Evolutionary conservation across 2,113 vertebrate species (phyloP), one percentile per base, ranked within the genome.

Genomic region (Vulpes ferrilata): DNA sequence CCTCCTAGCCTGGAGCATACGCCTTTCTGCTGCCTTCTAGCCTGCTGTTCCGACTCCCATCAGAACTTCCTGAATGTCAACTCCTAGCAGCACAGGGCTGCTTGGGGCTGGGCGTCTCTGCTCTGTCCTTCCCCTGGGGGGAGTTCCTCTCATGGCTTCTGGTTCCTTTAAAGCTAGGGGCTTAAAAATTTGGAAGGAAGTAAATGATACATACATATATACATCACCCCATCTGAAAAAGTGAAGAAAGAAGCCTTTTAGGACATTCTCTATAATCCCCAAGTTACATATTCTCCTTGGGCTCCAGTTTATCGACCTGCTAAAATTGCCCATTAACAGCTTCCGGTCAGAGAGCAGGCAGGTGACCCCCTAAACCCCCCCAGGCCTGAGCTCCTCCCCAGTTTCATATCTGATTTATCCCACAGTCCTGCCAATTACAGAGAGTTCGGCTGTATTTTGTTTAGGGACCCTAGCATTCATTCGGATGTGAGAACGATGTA

Each of bases 21-120:
- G 43, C 32, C 2, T 0, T 1, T 1, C 19, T 23, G 62, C 62
- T 51, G 16, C 51, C 15, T 60, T 57, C 10, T 30, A 3, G 0
- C 32, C 32, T 64, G n/a, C 7, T 53, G 30, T 35, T 87, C 32
- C 9, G 57, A 20, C 11, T 19, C 11, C 27, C 27, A 9, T 51
- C 76, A 23, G 76, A 48, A 57, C 20, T 5, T 13, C 2, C 35
- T 7, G 0, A n/a, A 73, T 16, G 71, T 71, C 11, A 2, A 5
- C 55, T 53, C 17, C 27, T 57, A 8, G 22, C 27, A 48, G 32
- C 3, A 11, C 32, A 13, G 17, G 2, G 0, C 15, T 48, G 23
- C n/a, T 11, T 60, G 13, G 2, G 53, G 43, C 57, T 6, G 19
- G 65, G 2, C 11, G 7, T 57, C 48, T 69, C 67, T 30, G 43